Evolutionary conservation across 2,888 invertebrate genomes (phyloP), one percentile per base, ranked within the genome.

Genomic region (Parelbella ahira): DNA sequence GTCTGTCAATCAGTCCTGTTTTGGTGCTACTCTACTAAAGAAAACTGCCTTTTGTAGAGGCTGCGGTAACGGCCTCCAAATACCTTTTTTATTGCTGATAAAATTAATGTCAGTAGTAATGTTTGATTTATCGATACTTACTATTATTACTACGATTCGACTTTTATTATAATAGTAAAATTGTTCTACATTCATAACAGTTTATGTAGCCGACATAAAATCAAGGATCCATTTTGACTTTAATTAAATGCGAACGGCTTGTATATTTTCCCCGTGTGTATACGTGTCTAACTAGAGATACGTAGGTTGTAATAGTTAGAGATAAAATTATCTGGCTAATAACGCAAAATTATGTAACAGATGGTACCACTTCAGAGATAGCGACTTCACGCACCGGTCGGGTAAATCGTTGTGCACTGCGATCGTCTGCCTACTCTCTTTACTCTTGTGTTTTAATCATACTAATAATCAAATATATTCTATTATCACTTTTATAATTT

Each of bases 1-100:
- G 56, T 41, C 72, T 73, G 79, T 78, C 80, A 79, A 77, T 81
- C 81, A 81, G 69, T 69, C 73, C 60, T 69, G 65, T 73, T 77
- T 71, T 68, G 71, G 73, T 56, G 60, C 58, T 50, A 63, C 62
- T 61, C 63, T 61, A 47, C 58, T 63, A 65, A 72, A 76, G 78
- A 78, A 78, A 75, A 69, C 70, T 51, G 49, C 76, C 76, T 52
- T 77, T 63, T 74, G 66, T 43, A 68, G 65, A 63, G 51, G 53
- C 58, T 58, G 53, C 20, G 10, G 27, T 41, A 21, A 53, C 56
- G 57, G 43, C 50, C 49, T 50, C 49, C 34, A 38, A 48, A 48
- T 38, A 45, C 27, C 37, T 37, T 50, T 50, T 53, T 53, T 48
- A 45, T 46, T 18, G 45, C 42, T 37, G 46, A 43, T 43, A 37